phyloP scores from a whole-genome alignment of 2,113 vertebrate genomes.

The Alaudala cheleensis region DNA sequence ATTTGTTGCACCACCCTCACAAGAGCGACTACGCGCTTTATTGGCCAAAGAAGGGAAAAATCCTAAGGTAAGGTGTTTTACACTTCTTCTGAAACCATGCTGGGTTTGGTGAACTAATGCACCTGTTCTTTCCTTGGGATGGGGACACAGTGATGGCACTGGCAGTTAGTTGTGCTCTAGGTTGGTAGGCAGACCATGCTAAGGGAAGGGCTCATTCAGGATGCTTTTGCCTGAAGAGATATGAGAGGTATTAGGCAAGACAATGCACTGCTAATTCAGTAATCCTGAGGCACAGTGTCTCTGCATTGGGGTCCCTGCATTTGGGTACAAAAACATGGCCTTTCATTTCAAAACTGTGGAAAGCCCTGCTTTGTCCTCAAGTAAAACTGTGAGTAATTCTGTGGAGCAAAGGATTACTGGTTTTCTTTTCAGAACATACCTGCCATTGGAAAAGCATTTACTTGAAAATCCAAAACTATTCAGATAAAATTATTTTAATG shows the following conservation, averaged over 20 bases:
- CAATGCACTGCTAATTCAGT: neutral
- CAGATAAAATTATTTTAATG: neutral
- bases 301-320: neutral
- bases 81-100: neutral
- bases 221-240: neutral
- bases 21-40: slow-evolving; percentile 90
- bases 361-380: neutral
- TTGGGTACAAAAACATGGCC: neutral
- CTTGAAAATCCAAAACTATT: neutral
- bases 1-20: slow-evolving; percentile 93
- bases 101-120: neutral
- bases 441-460: neutral
- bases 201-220: neutral
- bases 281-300: neutral
- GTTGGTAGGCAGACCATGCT: neutral
- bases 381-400: neutral
- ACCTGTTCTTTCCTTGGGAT: neutral
- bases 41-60: slow-evolving; percentile 90
- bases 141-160: neutral
- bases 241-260: neutral
- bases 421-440: neutral
- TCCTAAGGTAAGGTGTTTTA: slow-evolving; percentile 83
- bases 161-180: neutral
- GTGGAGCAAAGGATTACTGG: neutral
- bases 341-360: neutral